Conservation (phyloP, 2,113 vertebrate genomes). For the Microtus oregoni region DNA sequence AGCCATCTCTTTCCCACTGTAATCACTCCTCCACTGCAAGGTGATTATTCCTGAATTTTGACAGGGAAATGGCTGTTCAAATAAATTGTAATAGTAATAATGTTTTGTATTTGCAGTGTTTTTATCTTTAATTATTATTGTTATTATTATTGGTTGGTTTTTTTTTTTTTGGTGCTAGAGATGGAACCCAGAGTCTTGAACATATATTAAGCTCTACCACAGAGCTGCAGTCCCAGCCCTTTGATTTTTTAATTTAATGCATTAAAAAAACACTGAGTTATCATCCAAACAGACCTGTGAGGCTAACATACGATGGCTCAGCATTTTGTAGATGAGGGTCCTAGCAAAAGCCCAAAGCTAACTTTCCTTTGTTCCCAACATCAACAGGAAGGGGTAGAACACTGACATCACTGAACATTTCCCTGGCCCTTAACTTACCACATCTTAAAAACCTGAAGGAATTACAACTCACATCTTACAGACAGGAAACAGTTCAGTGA, state of each 20-base stretch:
- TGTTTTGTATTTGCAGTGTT: slow-evolving; percentile 81
- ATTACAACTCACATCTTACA: slow-evolving; percentile 33
- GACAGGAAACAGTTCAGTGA: slow-evolving; percentile 48
- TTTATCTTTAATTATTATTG: background rate
- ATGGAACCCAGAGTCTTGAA: slow-evolving; percentile 47
- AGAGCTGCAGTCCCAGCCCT: slow-evolving; percentile 32
- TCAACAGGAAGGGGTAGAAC: slow-evolving; percentile 52
- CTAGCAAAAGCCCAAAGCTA: slow-evolving; percentile 58
- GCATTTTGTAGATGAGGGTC: slow-evolving; percentile 68
- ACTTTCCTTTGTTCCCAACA: slow-evolving; percentile 42
- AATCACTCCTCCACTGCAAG: slow-evolving; percentile 84
- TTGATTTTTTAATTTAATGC: slow-evolving; percentile 76
- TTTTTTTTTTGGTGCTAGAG: slow-evolving; percentile 16
- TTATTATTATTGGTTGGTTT: background rate
- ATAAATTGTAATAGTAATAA: slow-evolving; percentile 82
- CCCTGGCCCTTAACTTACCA: slow-evolving; percentile 49
- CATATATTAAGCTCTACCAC: background rate
- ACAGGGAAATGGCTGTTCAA: slow-evolving; percentile 85
- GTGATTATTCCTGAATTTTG: slow-evolving; percentile 85
- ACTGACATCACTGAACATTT: slow-evolving; percentile 47
- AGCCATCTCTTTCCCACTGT: slow-evolving; percentile 84
- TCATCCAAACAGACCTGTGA: slow-evolving; percentile 80
- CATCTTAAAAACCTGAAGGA: slow-evolving; percentile 32
- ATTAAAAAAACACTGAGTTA: slow-evolving; percentile 81
- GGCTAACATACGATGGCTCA: slow-evolving; percentile 69